Evolutionary conservation across 2,113 vertebrate genomes (phyloP).

Genomic region (Camelus bactrianus): DNA sequence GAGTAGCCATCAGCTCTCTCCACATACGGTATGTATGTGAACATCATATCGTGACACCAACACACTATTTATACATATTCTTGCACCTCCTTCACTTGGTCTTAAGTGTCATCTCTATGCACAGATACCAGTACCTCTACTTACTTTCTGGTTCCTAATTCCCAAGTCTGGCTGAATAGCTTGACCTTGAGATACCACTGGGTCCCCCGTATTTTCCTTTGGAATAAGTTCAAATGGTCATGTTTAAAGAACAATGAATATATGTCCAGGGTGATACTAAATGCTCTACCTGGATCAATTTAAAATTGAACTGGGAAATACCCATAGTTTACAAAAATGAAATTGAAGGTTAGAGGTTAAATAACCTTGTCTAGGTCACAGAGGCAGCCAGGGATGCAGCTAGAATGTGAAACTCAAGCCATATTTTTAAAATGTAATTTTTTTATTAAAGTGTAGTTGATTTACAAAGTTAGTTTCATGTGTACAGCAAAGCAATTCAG

Average conservation of each 20-base stretch:
- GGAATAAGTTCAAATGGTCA: neutral
- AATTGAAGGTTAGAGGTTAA: neutral
- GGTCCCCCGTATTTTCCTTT: neutral
- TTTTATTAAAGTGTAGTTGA: too few relatives aligned
- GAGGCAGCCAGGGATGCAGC: neutral
- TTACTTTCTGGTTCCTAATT: neutral
- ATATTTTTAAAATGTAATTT: too few relatives aligned
- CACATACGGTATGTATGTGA: too few relatives aligned
- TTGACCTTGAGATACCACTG: neutral
- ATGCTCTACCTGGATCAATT: neutral
- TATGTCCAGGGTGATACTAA: neutral
- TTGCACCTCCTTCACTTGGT: neutral
- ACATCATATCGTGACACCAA: too few relatives aligned
- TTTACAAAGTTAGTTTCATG: too few relatives aligned
- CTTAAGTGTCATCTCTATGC: neutral
- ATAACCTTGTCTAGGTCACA: neutral
- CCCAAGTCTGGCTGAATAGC: neutral
- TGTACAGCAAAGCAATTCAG: too few relatives aligned
- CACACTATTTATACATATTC: neutral
- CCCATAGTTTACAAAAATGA: neutral
- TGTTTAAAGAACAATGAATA: neutral
- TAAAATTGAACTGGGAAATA: neutral
- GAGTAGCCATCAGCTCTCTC: too few relatives aligned
- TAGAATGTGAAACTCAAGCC: neutral
- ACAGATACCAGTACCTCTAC: neutral